Evolutionary conservation across 1,140 invertebrate genomes (phyloP), one percentile per base, ranked within the genome.

Genomic region (Pogonus chalceus): DNA sequence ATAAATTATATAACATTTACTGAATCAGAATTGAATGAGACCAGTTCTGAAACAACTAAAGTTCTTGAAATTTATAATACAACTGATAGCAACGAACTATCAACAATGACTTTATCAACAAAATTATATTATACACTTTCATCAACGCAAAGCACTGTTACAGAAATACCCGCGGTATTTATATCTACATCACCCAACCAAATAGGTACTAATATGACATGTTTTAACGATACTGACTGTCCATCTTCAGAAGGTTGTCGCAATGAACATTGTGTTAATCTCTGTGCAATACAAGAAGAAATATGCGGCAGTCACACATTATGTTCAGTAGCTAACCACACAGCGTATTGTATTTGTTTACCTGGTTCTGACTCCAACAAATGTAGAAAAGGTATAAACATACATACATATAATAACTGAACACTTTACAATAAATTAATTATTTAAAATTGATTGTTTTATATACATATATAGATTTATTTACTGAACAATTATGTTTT

Each of bases 251-350:
- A 80, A 61, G 77, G 79, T 49, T 88, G 85, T 68, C 72, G 82
- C 52, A 75, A 73, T 61, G 80, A 78, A 63, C 79, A 80, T 69
- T 90, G 87, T 67, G 72, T 80, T 68, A 82, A 88, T 71, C 84
- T 84, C 56, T 90, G 87, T 66, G 68, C 76, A 60, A 68, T 66
- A 56, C 53, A 64, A 59, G 69, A 64, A 48, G 79, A 76, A 52
- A 79, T 79, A 49, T 90, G 87, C 70, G 83, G 81, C 58, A 69
- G 79, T 58, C 80, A 80, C 60, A 79, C 83, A 47, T 70, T 80
- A 56, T 90, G 87, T 72, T 76, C 74, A 47, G 81, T 81, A 37
- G 72, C 79, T 53, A 81, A 85, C 70, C 85, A 87, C 68, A 75
- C 78, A 51, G 78, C 83, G 35, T 76, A 81, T 53, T 89, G 87